Conservation (phyloP, 2,888 invertebrate species). For the Chirona hameri region DNA sequence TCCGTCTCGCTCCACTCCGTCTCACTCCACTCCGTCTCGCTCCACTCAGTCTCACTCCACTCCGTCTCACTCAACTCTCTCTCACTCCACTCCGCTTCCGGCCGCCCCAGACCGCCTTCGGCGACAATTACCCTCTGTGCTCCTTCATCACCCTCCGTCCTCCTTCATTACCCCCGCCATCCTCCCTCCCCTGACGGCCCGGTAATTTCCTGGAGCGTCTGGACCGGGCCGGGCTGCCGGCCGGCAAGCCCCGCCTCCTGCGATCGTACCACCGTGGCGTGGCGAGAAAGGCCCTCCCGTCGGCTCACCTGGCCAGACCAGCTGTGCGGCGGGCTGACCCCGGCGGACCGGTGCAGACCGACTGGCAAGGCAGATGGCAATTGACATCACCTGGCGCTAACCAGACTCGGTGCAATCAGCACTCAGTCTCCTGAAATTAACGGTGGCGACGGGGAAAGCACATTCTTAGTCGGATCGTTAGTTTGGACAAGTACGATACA, state of each 20-base stretch:
- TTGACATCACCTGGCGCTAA: not conserved
- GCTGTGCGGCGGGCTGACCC: too few species aligned
- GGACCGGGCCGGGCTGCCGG: not conserved
- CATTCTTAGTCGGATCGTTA: too few species aligned
- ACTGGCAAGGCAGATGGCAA: not conserved
- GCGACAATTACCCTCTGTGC: too few species aligned
- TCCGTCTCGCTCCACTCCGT: too few species aligned
- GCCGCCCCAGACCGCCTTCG: too few species aligned
- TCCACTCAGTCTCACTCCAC: too few species aligned
- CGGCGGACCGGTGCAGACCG: not conserved
- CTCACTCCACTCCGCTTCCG: too few species aligned
- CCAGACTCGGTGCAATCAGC: not conserved
- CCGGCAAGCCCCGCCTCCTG: not conserved
- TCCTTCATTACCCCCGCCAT: not conserved
- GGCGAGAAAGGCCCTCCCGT: not conserved
- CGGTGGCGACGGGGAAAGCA: too few species aligned
- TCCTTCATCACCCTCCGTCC: not conserved
- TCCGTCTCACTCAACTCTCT: too few species aligned
- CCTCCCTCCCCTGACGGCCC: not conserved
- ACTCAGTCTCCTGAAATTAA: too few species aligned
- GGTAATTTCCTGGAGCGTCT: not conserved
- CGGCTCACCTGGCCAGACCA: not conserved
- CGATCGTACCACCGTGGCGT: not conserved
- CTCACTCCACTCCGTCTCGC: too few species aligned
- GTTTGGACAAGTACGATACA: too few species aligned